Percentiles rank a stretch among this genome's conserved stretches.
Conservation (phyloP, 1,140 invertebrate genomes). For the Rhopalosiphum maidis region DNA sequence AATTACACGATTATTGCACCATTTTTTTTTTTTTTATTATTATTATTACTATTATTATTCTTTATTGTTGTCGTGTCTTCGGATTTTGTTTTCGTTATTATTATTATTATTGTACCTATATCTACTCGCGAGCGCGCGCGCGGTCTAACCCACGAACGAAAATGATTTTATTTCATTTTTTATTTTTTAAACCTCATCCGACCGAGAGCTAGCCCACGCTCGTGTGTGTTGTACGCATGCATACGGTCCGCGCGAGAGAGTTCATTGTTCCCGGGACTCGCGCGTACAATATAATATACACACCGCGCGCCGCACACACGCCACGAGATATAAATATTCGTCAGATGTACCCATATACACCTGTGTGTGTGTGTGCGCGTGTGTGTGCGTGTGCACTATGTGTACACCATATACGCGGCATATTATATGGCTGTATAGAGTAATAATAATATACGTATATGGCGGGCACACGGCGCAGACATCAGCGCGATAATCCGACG, state of each 20-base stretch:
- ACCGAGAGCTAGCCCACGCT: constrained; percentile 41
- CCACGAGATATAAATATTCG: constrained; percentile 38
- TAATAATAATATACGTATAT: background rate
- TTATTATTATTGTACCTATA: constrained; percentile 11
- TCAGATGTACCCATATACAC: background rate
- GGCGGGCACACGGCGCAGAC: background rate
- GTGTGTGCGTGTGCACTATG: background rate
- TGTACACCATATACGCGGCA: background rate
- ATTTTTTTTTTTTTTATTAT: constrained; percentile 35
- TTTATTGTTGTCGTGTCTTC: constrained; percentile 52
- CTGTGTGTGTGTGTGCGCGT: background rate
- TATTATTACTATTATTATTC: background rate
- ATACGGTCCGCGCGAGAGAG: background rate
- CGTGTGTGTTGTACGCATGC: background rate
- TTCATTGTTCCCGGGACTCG: constrained; percentile 52
- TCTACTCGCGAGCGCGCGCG: background rate
- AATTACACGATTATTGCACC: constrained; percentile 58
- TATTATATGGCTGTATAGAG: background rate
- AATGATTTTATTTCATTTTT: constrained; percentile 40
- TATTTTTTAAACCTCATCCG: constrained; percentile 24
- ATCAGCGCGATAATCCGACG: background rate
- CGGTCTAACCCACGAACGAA: constrained; percentile 50
- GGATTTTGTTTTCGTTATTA: constrained; percentile 50
- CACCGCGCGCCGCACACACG: too few species aligned
- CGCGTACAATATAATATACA: constrained; percentile 16